Evolutionary conservation across 2,888 invertebrate species (phyloP), one percentile per base, ranked within the genome.

Genomic region (Diabrotica balteata): DNA sequence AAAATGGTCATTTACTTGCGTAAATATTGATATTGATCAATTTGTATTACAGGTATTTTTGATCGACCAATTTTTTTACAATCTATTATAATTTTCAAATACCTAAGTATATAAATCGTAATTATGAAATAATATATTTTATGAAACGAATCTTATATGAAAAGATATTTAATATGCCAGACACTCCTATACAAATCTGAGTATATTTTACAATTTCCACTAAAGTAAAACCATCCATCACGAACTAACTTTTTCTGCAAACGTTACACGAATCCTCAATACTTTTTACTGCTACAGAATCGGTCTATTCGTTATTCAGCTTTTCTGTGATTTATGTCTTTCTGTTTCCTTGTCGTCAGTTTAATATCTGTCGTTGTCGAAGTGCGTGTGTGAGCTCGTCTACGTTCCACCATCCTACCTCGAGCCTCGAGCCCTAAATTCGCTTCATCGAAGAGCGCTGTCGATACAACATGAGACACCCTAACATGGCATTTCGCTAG

Each of bases 281-380:
- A 47, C 10, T 47, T 47, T 47, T 47, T 47, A 47, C 47, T 47
- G 47, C 47, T 8, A 47, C 47, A 52, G 22, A 52, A 52, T n/a
- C 52, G 22, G 52, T 52, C 22, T 22, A 8, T 52, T 11, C 22
- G 8, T 47, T 22, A 22, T 52, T 52, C 52, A 52, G 52, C 8
- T 22, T 8, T 55, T 45, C 11, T 45, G 8, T 57, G 44, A 57
- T 57, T 57, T 45, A 57, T 57, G 45, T 57, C 55, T 57, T 43
- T 45, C 55, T 55, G 44, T 57, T 57, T 57, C 44, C 55, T 57
- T 45, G 44, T 57, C 45, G 45, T 17, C 52, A 57, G 55, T 57
- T 57, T 44, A 45, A 45, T 57, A 57, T 57, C 17, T 57, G 55
- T 45, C 55, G 45, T 8, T 46, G n/a, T 57, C 17, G 45, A 45